Percentiles rank a stretch among this genome's conserved stretches.
Conservation (phyloP, 2,888 invertebrate species). For the Seira ritae region DNA sequence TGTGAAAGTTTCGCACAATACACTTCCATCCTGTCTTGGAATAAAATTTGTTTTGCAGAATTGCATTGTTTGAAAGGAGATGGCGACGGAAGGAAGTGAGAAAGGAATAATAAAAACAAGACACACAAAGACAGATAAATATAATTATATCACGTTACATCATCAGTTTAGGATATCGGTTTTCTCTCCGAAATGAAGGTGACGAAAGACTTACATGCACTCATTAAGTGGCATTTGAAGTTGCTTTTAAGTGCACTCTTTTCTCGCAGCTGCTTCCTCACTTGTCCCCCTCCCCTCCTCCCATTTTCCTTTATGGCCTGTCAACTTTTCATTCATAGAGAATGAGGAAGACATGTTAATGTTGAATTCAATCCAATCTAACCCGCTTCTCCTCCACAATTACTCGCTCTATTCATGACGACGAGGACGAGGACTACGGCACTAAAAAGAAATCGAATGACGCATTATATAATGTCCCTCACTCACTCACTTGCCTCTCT, state of each 20-base stretch:
- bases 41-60: too few species aligned
- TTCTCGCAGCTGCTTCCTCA: constrained; percentile 37
- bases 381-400: background rate
- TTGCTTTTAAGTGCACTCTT: constrained; percentile 55
- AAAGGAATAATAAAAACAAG: too few species aligned
- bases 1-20: too few species aligned
- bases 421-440: too few species aligned
- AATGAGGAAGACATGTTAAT: constrained; percentile 58
- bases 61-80: too few species aligned
- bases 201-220: constrained; percentile 36
- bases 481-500: background rate
- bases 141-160: too few species aligned
- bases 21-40: too few species aligned
- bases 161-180: too few species aligned
- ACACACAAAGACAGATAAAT: too few species aligned
- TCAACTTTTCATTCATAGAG: constrained; percentile 50
- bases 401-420: constrained; percentile 11
- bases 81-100: too few species aligned
- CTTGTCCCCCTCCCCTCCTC: background rate
- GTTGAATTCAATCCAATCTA: constrained; percentile 50
- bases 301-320: constrained; percentile 33
- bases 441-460: constrained; percentile 22
- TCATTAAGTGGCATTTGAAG: constrained; percentile 60
- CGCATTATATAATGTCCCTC: constrained; percentile 29
- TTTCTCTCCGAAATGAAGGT: constrained; percentile 24